Base-by-base conservation (phyloP, 37 sponge, comb jelly and placozoan genomes). In the Diacarnus erythraeanus region DNA sequence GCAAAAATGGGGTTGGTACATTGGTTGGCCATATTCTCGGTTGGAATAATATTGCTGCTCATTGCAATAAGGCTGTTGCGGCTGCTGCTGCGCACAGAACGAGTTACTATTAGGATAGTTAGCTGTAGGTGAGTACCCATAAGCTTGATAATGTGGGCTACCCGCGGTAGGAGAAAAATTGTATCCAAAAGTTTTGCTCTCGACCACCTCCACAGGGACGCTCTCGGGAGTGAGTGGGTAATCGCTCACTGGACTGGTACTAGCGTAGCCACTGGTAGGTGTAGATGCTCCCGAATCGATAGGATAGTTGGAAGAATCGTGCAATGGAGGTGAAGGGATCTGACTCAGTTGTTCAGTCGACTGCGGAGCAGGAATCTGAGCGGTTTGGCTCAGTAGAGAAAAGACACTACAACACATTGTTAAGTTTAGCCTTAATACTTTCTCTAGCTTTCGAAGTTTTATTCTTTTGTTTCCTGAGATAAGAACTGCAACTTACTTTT, bases 401-500 rank as follows among this genome's bases (percentile, higher is more conserved):
- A 73, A 30, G 23, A 82, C 34, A 40, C 73, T 72, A 65, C 73
- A 82, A 54, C 82, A 82, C 82, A 82, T 82, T 29, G 2, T 78
- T 15, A 17, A n/a, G n/a, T n/a, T n/a, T n/a, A n/a, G n/a, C n/a
- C n/a, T n/a, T n/a, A n/a, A n/a, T n/a, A n/a, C n/a, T n/a, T n/a
- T n/a, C n/a, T n/a, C n/a, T n/a, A n/a, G n/a, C n/a, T n/a, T n/a
- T n/a, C n/a, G n/a, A n/a, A n/a, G n/a, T n/a, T n/a, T n/a, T n/a
- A n/a, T n/a, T n/a, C n/a, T n/a, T n/a, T n/a, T n/a, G n/a, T n/a
- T n/a, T n/a, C n/a, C n/a, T n/a, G n/a, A n/a, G n/a, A n/a, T n/a
- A n/a, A n/a, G n/a, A n/a, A n/a, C n/a, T n/a, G n/a, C n/a, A n/a
- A n/a, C n/a, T n/a, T n/a, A n/a, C n/a, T n/a, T n/a, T n/a, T n/a